A percentile compares a stretch with the other conserved stretches of the same genome.
phyloP scores from a whole-genome alignment of 2,113 vertebrate species.

The Tamias sibiricus region DNA sequence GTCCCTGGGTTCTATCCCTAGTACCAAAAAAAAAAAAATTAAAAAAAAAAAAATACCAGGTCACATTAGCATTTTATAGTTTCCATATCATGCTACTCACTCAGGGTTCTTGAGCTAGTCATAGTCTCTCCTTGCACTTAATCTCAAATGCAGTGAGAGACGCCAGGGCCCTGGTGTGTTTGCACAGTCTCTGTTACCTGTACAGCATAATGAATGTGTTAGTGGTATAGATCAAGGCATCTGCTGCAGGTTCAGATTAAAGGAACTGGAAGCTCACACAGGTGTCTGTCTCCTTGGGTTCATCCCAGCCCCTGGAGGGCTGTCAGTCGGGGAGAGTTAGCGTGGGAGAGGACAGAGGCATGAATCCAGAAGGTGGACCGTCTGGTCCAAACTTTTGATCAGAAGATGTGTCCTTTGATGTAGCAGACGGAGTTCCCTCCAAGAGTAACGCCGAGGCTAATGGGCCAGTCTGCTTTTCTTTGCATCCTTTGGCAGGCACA shows the following conservation, averaged over 20 bases:
- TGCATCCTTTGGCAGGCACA: not conserved
- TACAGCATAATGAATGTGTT: not conserved
- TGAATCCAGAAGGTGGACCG: slow-evolving; percentile 62
- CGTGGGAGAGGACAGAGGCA: slow-evolving; percentile 57
- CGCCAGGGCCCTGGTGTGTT: not conserved
- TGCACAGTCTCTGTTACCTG: not conserved
- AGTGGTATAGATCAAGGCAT: not conserved
- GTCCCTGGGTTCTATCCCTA: too few relatives aligned
- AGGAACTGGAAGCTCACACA: not conserved
- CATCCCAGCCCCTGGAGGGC: slow-evolving; percentile 43
- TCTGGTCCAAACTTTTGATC: slow-evolving; percentile 79
- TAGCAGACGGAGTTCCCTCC: slow-evolving; percentile 65
- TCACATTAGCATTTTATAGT: not conserved
- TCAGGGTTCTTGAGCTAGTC: not conserved
- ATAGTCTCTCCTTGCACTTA: not conserved
- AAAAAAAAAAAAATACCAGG: too few relatives aligned
- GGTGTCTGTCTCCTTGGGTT: slow-evolving; percentile 49
- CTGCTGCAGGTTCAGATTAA: slow-evolving; percentile 50
- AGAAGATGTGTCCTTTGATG: slow-evolving; percentile 70
- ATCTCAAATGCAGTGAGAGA: not conserved
- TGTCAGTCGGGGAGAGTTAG: not conserved
- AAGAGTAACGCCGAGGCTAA: slow-evolving; percentile 33
- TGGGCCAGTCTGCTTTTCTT: not conserved
- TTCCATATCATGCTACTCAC: fast-evolving
- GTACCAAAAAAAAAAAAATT: too few relatives aligned